phyloP scores from a whole-genome alignment of 2,888 invertebrate genomes.

The Celastrina argiolus region DNA sequence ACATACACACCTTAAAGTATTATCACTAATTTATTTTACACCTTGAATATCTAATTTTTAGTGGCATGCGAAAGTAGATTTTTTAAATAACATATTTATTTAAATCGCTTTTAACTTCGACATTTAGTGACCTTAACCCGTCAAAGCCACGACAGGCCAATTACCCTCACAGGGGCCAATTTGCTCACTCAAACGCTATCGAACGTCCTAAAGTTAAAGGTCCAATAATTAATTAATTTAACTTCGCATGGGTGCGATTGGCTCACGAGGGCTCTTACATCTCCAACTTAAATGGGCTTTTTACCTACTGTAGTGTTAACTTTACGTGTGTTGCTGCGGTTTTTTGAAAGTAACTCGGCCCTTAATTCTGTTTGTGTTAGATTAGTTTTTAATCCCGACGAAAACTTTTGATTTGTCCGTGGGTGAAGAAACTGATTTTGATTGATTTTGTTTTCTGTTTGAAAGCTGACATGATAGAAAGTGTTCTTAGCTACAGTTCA shows the following conservation, averaged over 20 bases:
- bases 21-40: too few relatives aligned
- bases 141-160: not conserved
- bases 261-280: not conserved
- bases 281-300: not conserved
- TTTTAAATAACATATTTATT: too few relatives aligned
- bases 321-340: not conserved
- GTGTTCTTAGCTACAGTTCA: too few relatives aligned
- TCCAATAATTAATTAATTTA: constrained; percentile 9
- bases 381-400: too few relatives aligned
- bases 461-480: too few relatives aligned
- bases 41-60: too few relatives aligned
- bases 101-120: not conserved
- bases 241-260: not conserved
- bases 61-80: too few relatives aligned
- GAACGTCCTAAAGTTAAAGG: not conserved
- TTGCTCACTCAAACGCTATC: not conserved
- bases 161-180: not conserved
- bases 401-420: too few relatives aligned
- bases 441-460: too few relatives aligned
- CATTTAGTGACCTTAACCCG: not conserved
- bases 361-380: not conserved
- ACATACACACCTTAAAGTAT: too few relatives aligned
- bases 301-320: not conserved
- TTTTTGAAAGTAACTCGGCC: not conserved
- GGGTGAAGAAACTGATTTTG: too few relatives aligned